Percentiles rank a stretch among this genome's conserved stretches.
These are phyloP conservation scores for Coranthus polyacanthus DNA, from an alignment of 2,797 vertebrate species.

Conservation along the genomic window DNA sequence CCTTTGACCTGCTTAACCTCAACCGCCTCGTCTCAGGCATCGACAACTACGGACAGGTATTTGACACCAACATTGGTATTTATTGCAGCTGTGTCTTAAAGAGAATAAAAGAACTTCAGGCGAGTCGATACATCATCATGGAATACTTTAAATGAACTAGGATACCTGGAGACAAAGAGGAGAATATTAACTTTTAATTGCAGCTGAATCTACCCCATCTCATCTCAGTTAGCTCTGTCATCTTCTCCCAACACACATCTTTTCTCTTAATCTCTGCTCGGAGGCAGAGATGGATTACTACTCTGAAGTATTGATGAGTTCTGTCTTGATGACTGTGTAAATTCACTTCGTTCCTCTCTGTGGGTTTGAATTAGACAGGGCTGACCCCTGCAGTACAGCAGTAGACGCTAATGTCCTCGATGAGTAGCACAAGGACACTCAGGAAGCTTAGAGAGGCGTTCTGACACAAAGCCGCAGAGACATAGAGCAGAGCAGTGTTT, in stretches of 20 bases:
- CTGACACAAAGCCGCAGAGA: constrained; percentile 17
- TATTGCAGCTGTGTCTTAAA: constrained; percentile 1
- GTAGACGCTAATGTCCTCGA: constrained; percentile 39
- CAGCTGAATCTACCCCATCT: constrained; percentile 35
- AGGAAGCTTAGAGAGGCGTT: constrained; percentile 30
- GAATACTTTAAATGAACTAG: too few relatives aligned
- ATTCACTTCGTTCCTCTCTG: constrained; percentile 48
- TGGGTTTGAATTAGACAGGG: constrained; percentile 48
- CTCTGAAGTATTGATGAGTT: constrained; percentile 22
- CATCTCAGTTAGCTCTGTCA: constrained; percentile 28
- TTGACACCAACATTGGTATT: neutral
- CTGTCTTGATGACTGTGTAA: constrained; percentile 42
- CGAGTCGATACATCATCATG: too few relatives aligned
- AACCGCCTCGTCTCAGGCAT: constrained; percentile 99
- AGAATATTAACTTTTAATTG: constrained; percentile 36
- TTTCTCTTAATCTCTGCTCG: constrained; percentile 25
- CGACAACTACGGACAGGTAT: constrained; percentile 99
- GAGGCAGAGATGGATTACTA: constrained; percentile 52
- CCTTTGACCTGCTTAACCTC: constrained; percentile 98
- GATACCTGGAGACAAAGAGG: constrained; percentile 16
- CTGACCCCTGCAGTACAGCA: constrained; percentile 55
- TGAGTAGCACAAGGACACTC: constrained; percentile 31
- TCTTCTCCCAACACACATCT: constrained; percentile 25
- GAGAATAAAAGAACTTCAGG: neutral
- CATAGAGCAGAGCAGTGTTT: constrained; percentile 10